These are phyloP conservation scores for Liasis olivaceus DNA, from an alignment of 2,797 vertebrate species.

Conservation along the genomic window DNA sequence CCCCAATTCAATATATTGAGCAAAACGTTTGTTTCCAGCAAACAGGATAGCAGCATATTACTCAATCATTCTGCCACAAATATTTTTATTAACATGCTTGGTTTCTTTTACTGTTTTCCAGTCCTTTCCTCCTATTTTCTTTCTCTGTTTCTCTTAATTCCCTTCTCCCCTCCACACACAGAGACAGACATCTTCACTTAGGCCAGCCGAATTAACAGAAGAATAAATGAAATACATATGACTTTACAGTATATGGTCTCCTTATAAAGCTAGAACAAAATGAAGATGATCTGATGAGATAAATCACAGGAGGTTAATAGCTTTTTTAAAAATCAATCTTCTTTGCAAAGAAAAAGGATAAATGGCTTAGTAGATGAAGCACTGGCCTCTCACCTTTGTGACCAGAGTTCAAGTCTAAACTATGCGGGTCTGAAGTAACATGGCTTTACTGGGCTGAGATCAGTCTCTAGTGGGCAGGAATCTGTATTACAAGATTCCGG, in stretches of 20 bases:
- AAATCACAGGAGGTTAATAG: slow-evolving; percentile 80
- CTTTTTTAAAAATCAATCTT: slow-evolving; percentile 81
- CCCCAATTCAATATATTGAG: slow-evolving; percentile 28
- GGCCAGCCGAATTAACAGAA: slow-evolving; percentile 65
- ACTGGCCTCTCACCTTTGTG: slow-evolving; percentile 76
- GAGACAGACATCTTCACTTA: slow-evolving; percentile 37
- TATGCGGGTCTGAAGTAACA: slow-evolving; percentile 55
- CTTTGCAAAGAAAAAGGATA: slow-evolving; percentile 79
- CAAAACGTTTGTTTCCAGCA: slow-evolving; percentile 43
- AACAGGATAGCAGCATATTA: neutral
- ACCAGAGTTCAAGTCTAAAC: slow-evolving; percentile 77
- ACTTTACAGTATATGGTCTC: slow-evolving; percentile 64
- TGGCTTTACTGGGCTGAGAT: slow-evolving; percentile 72
- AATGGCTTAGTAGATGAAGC: slow-evolving; percentile 78
- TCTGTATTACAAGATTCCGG: slow-evolving; percentile 72
- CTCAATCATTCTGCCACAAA: neutral
- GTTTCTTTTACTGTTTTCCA: slow-evolving; percentile 57
- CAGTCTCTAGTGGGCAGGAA: slow-evolving; percentile 80
- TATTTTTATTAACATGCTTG: slow-evolving; percentile 50
- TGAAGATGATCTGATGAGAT: slow-evolving; percentile 80
- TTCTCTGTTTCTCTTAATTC: neutral
- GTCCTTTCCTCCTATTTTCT: slow-evolving; percentile 54
- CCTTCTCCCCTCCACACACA: neutral
- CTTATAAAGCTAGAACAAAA: slow-evolving; percentile 74
- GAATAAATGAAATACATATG: slow-evolving; percentile 62